phyloP scores from a whole-genome alignment of 2,888 invertebrate genomes.

The Caenorhabditis wallacei region DNA sequence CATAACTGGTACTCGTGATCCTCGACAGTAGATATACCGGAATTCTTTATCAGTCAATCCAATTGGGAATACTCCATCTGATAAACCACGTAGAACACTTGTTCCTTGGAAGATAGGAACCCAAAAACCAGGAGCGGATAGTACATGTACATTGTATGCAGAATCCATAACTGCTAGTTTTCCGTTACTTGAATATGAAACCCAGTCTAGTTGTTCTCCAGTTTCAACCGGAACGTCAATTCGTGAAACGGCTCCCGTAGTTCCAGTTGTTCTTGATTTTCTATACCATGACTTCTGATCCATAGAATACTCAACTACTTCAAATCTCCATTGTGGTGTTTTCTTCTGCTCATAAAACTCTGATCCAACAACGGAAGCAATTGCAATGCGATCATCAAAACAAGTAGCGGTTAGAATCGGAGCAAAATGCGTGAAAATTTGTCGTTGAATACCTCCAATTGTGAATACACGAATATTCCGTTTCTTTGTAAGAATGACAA shows the following conservation, averaged over 20 bases:
- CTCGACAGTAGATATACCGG: constrained; percentile 78
- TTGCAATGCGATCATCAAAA: constrained; percentile 86
- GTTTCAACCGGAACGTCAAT: constrained; percentile 61
- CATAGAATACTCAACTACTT: constrained; percentile 61
- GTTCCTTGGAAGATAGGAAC: constrained; percentile 77
- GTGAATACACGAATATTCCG: constrained; percentile 91
- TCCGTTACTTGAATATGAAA: constrained; percentile 75
- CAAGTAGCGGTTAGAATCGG: constrained; percentile 88
- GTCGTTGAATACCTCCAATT: constrained; percentile 91
- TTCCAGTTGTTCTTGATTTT: constrained; percentile 8
- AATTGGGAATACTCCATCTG: constrained; percentile 79
- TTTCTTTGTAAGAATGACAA: constrained; percentile 90
- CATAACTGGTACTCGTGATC: constrained; percentile 67
- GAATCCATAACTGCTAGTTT: constrained; percentile 76
- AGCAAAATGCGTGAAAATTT: constrained; percentile 87
- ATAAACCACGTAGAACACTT: constrained; percentile 62
- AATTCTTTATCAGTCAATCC: constrained; percentile 69
- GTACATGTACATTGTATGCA: constrained; percentile 65
- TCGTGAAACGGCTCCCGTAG: constrained; percentile 25
- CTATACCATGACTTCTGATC: constrained; percentile 57
- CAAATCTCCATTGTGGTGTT: constrained; percentile 59
- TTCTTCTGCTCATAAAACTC: constrained; percentile 65
- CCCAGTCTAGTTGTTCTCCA: constrained; percentile 71
- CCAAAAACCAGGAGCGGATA: constrained; percentile 74
- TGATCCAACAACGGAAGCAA: constrained; percentile 87